Evolutionary conservation across 2,888 invertebrate species (phyloP).

Genomic region (Drosophila anceps): DNA sequence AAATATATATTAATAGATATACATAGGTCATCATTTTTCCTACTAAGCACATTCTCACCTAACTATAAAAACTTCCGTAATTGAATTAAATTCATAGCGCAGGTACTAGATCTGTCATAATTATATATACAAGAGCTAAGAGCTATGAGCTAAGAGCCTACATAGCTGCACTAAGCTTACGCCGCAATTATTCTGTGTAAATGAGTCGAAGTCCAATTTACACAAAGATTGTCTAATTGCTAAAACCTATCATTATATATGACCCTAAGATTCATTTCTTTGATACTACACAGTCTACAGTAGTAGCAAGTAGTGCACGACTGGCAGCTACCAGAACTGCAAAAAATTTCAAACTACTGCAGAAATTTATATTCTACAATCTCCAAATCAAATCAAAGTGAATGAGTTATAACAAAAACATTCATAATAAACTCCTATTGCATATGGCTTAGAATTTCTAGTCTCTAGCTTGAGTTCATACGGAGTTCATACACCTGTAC

Average conservation of each 20-base stretch:
- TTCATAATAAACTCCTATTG: too few relatives aligned
- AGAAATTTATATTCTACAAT: too few relatives aligned
- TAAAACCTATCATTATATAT: neutral
- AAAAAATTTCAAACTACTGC: too few relatives aligned
- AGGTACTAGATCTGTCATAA: conserved; percentile 14
- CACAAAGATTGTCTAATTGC: conserved; percentile 11
- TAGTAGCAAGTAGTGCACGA: neutral
- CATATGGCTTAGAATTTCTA: too few relatives aligned
- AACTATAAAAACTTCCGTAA: conserved; percentile 13
- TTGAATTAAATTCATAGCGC: conserved; percentile 15
- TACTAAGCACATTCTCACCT: conserved; percentile 10
- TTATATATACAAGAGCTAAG: conserved; percentile 15
- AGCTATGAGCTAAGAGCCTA: neutral
- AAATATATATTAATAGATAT: neutral
- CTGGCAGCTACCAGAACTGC: neutral
- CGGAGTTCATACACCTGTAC: too few relatives aligned
- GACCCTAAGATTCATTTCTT: neutral
- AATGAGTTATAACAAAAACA: too few relatives aligned
- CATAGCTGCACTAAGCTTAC: neutral
- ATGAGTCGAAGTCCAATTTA: conserved; percentile 23
- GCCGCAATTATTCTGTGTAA: conserved; percentile 24
- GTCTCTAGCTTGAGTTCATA: too few relatives aligned
- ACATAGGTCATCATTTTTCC: neutral
- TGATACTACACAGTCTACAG: neutral
- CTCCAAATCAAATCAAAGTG: too few relatives aligned